These are phyloP conservation scores for Drosophila aff. DNA, from an alignment of 1,140 invertebrate species.

Conservation along the genomic window DNA sequence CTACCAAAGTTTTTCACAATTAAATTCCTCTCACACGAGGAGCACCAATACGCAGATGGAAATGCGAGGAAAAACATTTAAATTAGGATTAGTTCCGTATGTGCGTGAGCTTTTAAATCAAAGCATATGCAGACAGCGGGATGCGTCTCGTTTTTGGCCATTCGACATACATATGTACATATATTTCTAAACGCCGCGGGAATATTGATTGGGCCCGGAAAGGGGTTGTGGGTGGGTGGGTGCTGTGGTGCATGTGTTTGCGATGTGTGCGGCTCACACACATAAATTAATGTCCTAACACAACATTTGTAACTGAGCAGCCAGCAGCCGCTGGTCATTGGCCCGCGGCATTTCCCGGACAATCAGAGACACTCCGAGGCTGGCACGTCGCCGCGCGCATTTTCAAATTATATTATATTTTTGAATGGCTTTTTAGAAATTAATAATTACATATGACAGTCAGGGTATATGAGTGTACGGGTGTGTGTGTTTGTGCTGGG, in stretches of 20 bases:
- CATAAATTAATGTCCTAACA: constrained; percentile 75
- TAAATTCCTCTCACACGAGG: constrained; percentile 50
- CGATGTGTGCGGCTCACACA: constrained; percentile 23
- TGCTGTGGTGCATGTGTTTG: not conserved
- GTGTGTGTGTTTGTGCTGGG: not conserved
- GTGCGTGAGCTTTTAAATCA: constrained; percentile 65
- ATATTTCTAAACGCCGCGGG: constrained; percentile 45
- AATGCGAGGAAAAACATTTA: constrained; percentile 55
- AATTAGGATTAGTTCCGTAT: constrained; percentile 70
- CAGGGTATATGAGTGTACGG: not conserved
- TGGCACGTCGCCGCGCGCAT: constrained; percentile 64
- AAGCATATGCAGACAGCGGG: constrained; percentile 34
- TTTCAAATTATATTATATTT: constrained; percentile 81
- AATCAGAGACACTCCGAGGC: constrained; percentile 39
- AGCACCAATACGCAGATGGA: constrained; percentile 5
- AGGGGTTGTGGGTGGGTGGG: not conserved
- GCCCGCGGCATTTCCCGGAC: constrained; percentile 20
- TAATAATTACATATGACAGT: constrained; percentile 75
- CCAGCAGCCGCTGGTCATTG: constrained; percentile 35
- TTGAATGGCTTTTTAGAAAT: constrained; percentile 82
- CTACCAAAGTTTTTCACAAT: constrained; percentile 41
- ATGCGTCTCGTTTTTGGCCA: constrained; percentile 32
- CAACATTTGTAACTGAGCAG: constrained; percentile 71
- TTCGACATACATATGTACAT: constrained; percentile 33
- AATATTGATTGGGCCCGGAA: constrained; percentile 45